Percentiles rank a stretch among this genome's conserved stretches.
Evolutionary conservation across 2,797 vertebrate genomes (phyloP).

Genomic region (Echiichthys vipera): DNA sequence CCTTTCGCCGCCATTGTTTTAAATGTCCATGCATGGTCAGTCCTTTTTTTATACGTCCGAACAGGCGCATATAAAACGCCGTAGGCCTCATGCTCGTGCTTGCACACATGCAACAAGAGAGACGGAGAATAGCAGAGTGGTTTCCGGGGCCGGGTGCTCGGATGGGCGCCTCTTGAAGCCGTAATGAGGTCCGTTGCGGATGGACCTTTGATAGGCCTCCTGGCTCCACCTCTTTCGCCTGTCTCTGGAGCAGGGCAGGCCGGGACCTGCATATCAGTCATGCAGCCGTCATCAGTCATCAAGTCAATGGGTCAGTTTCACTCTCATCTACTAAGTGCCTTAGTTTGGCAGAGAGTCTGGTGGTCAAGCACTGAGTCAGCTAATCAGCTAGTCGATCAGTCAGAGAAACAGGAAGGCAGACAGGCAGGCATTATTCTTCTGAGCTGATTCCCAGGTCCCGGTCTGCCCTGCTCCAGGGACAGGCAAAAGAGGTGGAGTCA

Average conservation of each 20-base stretch:
- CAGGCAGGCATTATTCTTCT: conserved; percentile 20
- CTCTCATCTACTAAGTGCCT: not conserved
- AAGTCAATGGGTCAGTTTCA: not conserved
- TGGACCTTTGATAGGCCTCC: conserved; percentile 66
- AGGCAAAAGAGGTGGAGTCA: conserved; percentile 41
- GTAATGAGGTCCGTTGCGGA: conserved; percentile 71
- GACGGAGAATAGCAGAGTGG: conserved; percentile 40
- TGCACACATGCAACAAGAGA: too few species aligned
- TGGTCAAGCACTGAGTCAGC: not conserved
- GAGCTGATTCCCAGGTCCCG: conserved; percentile 18
- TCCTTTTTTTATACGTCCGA: too few species aligned
- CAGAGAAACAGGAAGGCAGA: conserved; percentile 8
- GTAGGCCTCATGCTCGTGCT: too few species aligned
- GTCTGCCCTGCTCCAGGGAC: conserved; percentile 23
- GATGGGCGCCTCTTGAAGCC: conserved; percentile 58
- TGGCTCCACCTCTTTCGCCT: conserved; percentile 42
- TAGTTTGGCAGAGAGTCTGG: not conserved
- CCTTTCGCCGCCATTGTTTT: too few species aligned
- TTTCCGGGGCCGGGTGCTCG: conserved; percentile 57
- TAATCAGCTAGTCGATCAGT: conserved; percentile 15
- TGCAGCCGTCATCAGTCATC: not conserved
- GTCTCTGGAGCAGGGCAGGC: conserved; percentile 24
- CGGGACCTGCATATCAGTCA: not conserved
- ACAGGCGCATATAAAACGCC: too few species aligned
- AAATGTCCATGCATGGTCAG: too few species aligned